phyloP scores from a whole-genome alignment of 2,888 invertebrate species.

The Rapana venosa region DNA sequence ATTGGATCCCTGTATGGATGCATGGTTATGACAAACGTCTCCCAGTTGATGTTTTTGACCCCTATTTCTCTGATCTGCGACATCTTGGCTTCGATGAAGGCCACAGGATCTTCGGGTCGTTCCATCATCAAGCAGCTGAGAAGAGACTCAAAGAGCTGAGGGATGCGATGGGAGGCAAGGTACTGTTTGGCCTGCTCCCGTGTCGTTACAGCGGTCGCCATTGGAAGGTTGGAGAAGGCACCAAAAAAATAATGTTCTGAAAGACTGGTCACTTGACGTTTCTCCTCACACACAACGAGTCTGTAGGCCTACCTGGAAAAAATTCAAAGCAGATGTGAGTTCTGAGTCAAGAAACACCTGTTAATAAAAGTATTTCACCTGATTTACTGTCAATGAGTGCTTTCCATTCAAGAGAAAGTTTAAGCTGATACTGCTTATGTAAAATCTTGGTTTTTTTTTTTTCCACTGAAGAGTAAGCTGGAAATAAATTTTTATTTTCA shows the following conservation, averaged over 20 bases:
- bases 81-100: slow-evolving; percentile 73
- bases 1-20: slow-evolving; percentile 73
- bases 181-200: slow-evolving; percentile 71
- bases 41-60: slow-evolving; percentile 75
- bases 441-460: too few species aligned
- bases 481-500: too few species aligned
- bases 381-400: too few species aligned
- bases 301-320: background rate
- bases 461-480: too few species aligned
- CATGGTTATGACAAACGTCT: slow-evolving; percentile 73
- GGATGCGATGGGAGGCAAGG: slow-evolving; percentile 69
- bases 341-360: too few species aligned
- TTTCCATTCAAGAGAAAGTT: too few species aligned
- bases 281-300: background rate
- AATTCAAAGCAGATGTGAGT: background rate
- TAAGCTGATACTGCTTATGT: too few species aligned
- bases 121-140: slow-evolving; percentile 75
- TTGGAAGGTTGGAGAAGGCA: background rate
- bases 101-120: slow-evolving; percentile 73
- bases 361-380: too few species aligned
- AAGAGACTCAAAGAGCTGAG: slow-evolving; percentile 76
- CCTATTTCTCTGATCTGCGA: slow-evolving; percentile 71
- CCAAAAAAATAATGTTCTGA: background rate
- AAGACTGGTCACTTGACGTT: background rate
- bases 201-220: slow-evolving; percentile 53